Evolutionary conservation across 2,888 invertebrate genomes (phyloP).

Genomic region (Drosophila acutilabella): DNA sequence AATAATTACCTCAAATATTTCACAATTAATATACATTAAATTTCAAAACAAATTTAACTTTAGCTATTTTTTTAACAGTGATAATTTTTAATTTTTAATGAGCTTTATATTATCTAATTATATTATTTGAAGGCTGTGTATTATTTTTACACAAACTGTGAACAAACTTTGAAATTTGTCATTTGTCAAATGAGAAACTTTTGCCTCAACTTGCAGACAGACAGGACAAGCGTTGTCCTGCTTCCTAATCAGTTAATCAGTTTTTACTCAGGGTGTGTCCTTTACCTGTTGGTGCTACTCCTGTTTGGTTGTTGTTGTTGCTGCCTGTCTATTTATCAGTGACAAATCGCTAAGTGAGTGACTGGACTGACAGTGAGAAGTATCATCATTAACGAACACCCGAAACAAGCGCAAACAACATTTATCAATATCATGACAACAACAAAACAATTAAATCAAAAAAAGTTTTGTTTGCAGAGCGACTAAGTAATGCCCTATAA

Average conservation of each 20-base stretch:
- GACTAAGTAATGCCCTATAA: constrained; percentile 12
- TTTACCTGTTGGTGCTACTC: constrained; percentile 38
- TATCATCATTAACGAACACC: constrained; percentile 70
- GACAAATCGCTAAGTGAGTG: constrained; percentile 69
- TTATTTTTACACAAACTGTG: background rate
- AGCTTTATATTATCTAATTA: background rate
- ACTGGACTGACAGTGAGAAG: constrained; percentile 65
- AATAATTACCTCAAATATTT: too few species aligned
- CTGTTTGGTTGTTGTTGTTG: constrained; percentile 19
- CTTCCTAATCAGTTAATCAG: constrained; percentile 20
- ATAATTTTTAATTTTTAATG: too few species aligned
- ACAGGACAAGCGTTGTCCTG: background rate
- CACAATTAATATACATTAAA: too few species aligned
- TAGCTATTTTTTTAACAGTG: too few species aligned
- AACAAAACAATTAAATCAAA: constrained; percentile 21
- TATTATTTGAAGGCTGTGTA: background rate
- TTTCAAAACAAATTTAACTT: too few species aligned
- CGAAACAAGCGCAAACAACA: constrained; percentile 47
- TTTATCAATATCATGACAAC: constrained; percentile 64
- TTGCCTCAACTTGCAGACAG: constrained; percentile 16
- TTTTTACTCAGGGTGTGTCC: constrained; percentile 17
- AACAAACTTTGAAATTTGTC: constrained; percentile 24
- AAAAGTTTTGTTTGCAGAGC: background rate
- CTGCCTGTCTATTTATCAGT: constrained; percentile 56
- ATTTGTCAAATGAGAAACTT: constrained; percentile 22